Evolutionary conservation across 2,888 invertebrate genomes (phyloP).

Genomic region (Dryococelus australis): DNA sequence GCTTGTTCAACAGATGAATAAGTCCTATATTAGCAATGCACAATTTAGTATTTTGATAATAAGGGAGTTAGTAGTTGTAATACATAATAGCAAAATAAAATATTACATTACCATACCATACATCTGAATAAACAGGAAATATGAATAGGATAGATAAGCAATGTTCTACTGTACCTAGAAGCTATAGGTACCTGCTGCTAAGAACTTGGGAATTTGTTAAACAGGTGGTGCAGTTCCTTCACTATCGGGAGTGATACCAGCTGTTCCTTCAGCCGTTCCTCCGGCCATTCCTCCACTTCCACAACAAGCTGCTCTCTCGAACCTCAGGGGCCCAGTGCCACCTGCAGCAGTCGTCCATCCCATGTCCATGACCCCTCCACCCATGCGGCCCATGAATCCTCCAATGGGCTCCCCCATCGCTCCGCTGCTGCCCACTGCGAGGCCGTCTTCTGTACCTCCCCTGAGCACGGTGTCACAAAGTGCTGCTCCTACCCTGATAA

Average conservation of each 20-base stretch:
- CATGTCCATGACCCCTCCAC: conserved; percentile 45
- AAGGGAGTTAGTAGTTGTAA: too few species aligned
- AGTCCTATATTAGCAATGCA: too few species aligned
- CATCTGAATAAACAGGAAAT: too few species aligned
- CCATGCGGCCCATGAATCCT: conserved; percentile 44
- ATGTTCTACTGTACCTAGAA: too few species aligned
- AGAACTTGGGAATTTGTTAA: too few species aligned
- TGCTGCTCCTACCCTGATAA: conserved; percentile 52
- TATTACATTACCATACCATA: too few species aligned
- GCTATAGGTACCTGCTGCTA: too few species aligned
- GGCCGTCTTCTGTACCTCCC: conserved; percentile 39
- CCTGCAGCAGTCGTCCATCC: conserved; percentile 45
- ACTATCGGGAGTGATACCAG: background rate
- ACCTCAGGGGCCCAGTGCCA: conserved; percentile 28
- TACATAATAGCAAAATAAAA: too few species aligned
- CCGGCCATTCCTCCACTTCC: conserved; percentile 47
- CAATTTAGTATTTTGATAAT: too few species aligned
- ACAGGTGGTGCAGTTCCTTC: too few species aligned
- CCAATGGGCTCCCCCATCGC: conserved; percentile 38
- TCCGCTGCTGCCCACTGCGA: background rate
- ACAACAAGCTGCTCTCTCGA: conserved; percentile 35
- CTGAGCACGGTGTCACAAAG: conserved; percentile 44
- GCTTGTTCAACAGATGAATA: too few species aligned
- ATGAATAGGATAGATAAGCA: too few species aligned
- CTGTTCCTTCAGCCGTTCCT: conserved; percentile 28